Evolutionary conservation across 2,888 invertebrate genomes (phyloP).

Genomic region (Pseudococcus viburni): DNA sequence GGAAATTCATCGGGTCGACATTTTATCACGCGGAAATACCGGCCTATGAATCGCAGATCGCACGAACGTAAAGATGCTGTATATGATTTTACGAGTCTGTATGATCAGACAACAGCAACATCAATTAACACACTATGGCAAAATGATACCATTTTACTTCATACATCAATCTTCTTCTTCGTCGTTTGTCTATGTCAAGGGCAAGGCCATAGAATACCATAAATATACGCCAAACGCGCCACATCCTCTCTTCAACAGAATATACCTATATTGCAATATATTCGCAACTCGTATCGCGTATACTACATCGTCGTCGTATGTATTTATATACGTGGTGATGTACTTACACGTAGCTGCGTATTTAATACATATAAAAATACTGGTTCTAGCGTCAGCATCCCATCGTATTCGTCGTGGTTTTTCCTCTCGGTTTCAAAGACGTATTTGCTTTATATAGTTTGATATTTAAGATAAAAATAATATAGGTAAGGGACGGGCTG

Average conservation of each 20-base stretch:
- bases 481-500: no score
- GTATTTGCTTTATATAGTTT: not conserved
- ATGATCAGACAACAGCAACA: not conserved
- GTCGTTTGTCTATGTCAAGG: constrained; percentile 56
- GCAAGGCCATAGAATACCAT: constrained; percentile 49
- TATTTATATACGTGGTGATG: not conserved
- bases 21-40: constrained; percentile 56
- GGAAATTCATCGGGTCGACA: constrained; percentile 45
- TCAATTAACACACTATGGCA: constrained; percentile 33
- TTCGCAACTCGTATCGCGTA: not conserved
- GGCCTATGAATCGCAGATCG: not conserved
- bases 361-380: constrained; percentile 5
- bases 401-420: not conserved
- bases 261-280: not conserved
- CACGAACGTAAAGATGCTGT: not conserved
- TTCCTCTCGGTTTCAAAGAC: not conserved
- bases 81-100: not conserved
- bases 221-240: constrained; percentile 12
- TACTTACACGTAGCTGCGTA: not conserved
- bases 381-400: constrained; percentile 6
- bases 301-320: not conserved
- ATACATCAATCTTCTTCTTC: constrained; percentile 40
- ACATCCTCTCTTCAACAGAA: not conserved
- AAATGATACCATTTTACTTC: constrained; percentile 37
- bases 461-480: no score